Conservation (phyloP, 2,888 invertebrate genomes). For the Netelia inedita region DNA sequence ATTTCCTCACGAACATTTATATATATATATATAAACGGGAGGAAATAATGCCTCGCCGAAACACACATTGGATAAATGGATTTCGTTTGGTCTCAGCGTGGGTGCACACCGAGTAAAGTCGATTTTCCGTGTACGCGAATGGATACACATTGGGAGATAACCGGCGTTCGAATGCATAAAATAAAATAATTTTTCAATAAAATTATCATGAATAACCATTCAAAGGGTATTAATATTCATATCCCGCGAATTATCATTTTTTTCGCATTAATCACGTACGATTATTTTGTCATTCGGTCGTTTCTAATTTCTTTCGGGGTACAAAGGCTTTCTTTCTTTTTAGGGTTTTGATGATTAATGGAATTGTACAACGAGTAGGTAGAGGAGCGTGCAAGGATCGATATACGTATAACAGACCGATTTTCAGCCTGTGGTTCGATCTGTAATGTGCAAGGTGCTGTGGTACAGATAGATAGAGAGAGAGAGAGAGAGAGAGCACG, state of each 20-base stretch:
- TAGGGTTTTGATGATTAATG: background rate
- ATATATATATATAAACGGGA: background rate
- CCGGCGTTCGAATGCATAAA: conserved; percentile 8
- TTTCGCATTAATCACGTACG: background rate
- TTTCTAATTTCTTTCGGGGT: too few relatives aligned
- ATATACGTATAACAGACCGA: background rate
- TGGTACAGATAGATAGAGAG: background rate
- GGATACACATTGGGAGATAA: conserved; percentile 20
- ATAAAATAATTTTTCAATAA: conserved; percentile 14
- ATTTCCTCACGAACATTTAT: background rate
- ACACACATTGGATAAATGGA: conserved; percentile 18
- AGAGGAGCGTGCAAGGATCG: background rate
- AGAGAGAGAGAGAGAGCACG: conserved; percentile 45
- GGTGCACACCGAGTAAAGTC: background rate
- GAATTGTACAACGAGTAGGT: background rate
- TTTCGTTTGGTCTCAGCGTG: background rate
- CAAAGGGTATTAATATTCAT: background rate
- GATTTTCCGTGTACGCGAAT: conserved; percentile 17
- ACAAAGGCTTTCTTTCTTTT: background rate
- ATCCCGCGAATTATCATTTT: background rate
- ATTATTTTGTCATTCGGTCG: conserved; percentile 14
- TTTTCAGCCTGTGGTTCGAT: too few relatives aligned
- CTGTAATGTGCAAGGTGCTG: too few relatives aligned
- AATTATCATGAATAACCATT: conserved; percentile 28
- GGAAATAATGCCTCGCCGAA: conserved; percentile 9